Evolutionary conservation across 53 echinoderm and acorn worm species (phyloP).

Genomic region (Antedon mediterranea): DNA sequence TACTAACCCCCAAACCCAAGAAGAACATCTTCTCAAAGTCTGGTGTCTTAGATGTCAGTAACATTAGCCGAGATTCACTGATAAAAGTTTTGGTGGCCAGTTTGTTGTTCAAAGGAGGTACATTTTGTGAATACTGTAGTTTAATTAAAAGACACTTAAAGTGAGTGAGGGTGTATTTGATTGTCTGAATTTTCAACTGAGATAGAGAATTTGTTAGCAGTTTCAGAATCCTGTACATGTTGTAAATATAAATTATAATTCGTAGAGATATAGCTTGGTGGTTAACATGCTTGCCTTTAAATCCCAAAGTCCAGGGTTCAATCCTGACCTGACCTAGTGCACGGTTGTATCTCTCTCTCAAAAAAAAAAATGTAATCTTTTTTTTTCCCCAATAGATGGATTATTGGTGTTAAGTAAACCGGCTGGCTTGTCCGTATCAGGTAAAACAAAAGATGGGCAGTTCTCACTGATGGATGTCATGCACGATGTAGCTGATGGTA

Average conservation of each 20-base stretch:
- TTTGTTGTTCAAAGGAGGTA: neutral
- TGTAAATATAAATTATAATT: too few relatives aligned
- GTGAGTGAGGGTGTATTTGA: too few relatives aligned
- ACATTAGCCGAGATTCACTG: neutral
- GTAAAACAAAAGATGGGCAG: neutral
- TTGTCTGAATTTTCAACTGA: too few relatives aligned
- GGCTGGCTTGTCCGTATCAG: conserved; percentile 30
- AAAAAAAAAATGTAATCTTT: neutral
- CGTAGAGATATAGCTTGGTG: too few relatives aligned
- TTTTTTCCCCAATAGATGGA: conserved; percentile 19
- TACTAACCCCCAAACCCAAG: too few relatives aligned
- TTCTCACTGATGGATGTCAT: neutral
- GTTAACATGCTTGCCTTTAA: too few relatives aligned
- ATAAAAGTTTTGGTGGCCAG: neutral
- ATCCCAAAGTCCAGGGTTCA: too few relatives aligned
- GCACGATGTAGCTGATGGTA: neutral
- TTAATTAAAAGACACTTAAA: too few relatives aligned
- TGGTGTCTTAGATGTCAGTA: neutral
- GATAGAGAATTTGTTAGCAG: too few relatives aligned
- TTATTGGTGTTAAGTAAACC: conserved; percentile 46
- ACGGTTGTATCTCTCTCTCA: neutral
- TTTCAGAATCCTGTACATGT: too few relatives aligned
- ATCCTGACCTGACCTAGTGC: too few relatives aligned
- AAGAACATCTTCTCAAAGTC: neutral
- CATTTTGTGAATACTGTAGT: too few relatives aligned